A percentile compares a stretch with the other conserved stretches of the same genome.
These are phyloP conservation scores for Paraescarpia echinospica DNA, from an alignment of 1,140 invertebrate species.

Conservation along the genomic window DNA sequence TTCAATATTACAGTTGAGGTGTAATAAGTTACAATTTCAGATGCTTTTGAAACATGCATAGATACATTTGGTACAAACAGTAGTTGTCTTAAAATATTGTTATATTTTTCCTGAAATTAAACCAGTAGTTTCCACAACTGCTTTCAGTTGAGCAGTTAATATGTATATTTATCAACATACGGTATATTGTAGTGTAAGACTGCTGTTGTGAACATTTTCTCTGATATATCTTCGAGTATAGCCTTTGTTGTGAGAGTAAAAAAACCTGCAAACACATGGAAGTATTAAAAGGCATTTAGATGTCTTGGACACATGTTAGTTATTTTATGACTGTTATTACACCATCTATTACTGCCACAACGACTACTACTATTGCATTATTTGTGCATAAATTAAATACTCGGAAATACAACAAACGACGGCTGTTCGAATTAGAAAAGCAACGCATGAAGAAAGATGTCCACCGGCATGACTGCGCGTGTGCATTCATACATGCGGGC, in stretches of 20 bases:
- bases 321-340: background rate
- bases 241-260: no score
- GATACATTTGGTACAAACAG: background rate
- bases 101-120: background rate
- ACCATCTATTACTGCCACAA: background rate
- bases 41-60: background rate
- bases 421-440: background rate
- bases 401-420: background rate
- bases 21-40: background rate
- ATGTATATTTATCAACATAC: background rate
- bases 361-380: background rate
- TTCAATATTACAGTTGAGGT: background rate
- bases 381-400: slow-evolving; percentile 6
- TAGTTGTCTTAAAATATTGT: background rate
- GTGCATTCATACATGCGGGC: background rate
- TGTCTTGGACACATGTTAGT: background rate
- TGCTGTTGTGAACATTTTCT: background rate
- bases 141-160: background rate
- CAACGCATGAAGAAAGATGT: background rate
- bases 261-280: background rate
- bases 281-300: background rate
- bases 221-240: background rate
- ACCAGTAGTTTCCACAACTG: background rate
- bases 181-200: background rate
- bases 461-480: background rate